Base-by-base conservation (phyloP, 2,797 vertebrate genomes). In the Neopelma chrysocephalum region DNA sequence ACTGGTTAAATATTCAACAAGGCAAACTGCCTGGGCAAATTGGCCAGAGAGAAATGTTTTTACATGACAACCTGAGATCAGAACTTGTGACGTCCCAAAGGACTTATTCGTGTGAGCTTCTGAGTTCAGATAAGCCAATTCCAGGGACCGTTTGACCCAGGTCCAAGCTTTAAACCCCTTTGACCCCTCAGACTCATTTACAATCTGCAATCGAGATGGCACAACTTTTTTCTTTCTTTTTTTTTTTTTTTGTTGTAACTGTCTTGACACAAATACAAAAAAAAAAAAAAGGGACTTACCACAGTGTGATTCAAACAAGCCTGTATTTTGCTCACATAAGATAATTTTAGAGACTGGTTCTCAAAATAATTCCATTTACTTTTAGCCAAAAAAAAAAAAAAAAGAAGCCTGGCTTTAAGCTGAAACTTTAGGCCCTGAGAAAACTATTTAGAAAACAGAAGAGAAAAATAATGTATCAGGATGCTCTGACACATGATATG, bases 41-140 rank as follows among this genome's bases (percentile, higher is more conserved):
- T 6, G 4, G 20, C 36, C 20, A 56, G 36, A 17, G 23, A 54
- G 77, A 60, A 17, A 36, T 8, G 15, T 4, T 71, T 76, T 75
- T 26, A 72, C n/a, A 62, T 0, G 1, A 16, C 34, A 21, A 43
- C 9, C 25, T 3, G 14, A 23, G 22, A 68, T 65, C 47, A 76
- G 40, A 34, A 23, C 22, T 23, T 42, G 26, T 80, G 69, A 38
- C 3, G 3, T 26, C 22, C 21, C 48, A 17, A 10, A 45, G 12
- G 18, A 43, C 6, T n/a, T 38, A 10, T 8, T 19, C 0, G 0
- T 31, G 9, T 2, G 5, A 73, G 12, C 16, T 40, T 45, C 42
- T 21, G 40, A 72, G 53, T 85, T 53, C 32, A 66, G n/a, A 64
- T 43, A 91, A 94, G 42, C 26, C 54, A 45, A 0, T 82, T 82